A percentile compares a stretch with the other conserved stretches of the same genome.
Conservation (phyloP, 2,113 vertebrate species). For the Odocoileus hemionus region DNA sequence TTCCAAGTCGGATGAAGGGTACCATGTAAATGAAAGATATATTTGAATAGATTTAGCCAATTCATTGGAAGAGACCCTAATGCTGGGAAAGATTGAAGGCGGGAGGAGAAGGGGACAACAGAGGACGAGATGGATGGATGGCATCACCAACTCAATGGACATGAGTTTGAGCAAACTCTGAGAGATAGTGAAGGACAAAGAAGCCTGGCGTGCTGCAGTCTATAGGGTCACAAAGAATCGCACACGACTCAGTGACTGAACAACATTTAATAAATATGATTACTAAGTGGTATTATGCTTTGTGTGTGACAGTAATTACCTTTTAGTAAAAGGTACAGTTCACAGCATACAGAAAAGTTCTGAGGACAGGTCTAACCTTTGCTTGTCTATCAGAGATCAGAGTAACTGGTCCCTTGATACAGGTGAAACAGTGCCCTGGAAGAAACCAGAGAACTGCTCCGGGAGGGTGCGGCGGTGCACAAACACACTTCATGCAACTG, state of each 20-base stretch:
- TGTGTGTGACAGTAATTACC: neutral
- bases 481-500: neutral
- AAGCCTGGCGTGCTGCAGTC: neutral
- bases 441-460: neutral
- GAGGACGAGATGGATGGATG: neutral
- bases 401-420: neutral
- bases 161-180: neutral
- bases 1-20: neutral
- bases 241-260: neutral
- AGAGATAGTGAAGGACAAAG: neutral
- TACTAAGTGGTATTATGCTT: neutral
- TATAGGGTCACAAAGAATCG: fast-evolving
- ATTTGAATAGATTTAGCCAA: neutral
- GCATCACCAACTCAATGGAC: neutral
- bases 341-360: neutral
- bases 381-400: neutral
- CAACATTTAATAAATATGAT: constrained; percentile 6
- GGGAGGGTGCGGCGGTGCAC: neutral
- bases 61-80: neutral
- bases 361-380: neutral
- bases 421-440: neutral
- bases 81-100: neutral
- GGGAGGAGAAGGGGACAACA: neutral
- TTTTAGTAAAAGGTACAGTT: neutral
- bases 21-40: neutral